These are phyloP conservation scores for Alcis repandata DNA, from an alignment of 2,888 invertebrate species.

Conservation along the genomic window DNA sequence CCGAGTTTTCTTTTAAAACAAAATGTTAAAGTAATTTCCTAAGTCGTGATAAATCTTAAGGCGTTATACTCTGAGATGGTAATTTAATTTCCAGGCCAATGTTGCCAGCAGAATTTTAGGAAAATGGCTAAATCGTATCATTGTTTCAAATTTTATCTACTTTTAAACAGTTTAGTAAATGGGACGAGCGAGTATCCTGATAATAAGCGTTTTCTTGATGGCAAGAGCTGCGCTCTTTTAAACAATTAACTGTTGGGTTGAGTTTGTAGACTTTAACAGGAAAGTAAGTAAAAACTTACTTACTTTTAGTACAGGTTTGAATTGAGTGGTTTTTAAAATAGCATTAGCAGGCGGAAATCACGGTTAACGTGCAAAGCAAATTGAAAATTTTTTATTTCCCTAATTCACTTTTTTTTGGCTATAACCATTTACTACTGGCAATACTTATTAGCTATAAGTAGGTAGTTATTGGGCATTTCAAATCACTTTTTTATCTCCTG, in stretches of 20 bases:
- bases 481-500: too few species aligned
- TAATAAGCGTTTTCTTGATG: not conserved
- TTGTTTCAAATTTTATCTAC: slow-evolving; percentile 5
- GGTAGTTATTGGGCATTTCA: too few species aligned
- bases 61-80: slow-evolving; percentile 16
- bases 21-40: slow-evolving; percentile 29
- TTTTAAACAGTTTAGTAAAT: not conserved
- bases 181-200: not conserved
- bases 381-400: too few species aligned
- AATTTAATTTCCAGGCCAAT: slow-evolving; percentile 24
- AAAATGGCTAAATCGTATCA: slow-evolving; percentile 13
- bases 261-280: too few species aligned
- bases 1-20: slow-evolving; percentile 18
- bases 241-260: not conserved
- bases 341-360: too few species aligned
- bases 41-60: slow-evolving; percentile 24
- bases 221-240: not conserved
- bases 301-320: too few species aligned
- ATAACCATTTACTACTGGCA: too few species aligned
- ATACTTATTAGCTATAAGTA: too few species aligned
- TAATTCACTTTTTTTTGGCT: too few species aligned
- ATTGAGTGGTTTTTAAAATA: too few species aligned
- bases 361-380: too few species aligned
- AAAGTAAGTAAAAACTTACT: too few species aligned
- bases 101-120: slow-evolving; percentile 2